Conservation (phyloP, 2,113 vertebrate species). For the Picathartes gymnocephalus region DNA sequence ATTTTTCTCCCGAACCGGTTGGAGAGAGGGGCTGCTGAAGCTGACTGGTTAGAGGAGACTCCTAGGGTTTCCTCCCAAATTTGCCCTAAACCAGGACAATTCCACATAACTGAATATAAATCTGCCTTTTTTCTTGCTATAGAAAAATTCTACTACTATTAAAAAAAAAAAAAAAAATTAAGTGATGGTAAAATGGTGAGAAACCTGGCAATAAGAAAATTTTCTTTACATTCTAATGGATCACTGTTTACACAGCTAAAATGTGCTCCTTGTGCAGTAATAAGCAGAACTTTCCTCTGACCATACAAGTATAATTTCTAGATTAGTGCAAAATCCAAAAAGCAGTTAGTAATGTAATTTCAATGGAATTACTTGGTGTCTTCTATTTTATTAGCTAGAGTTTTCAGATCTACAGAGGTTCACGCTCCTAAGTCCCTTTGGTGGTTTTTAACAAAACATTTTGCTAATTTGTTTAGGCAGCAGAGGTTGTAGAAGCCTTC, state of each 20-base stretch:
- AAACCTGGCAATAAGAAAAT: not conserved
- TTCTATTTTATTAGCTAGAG: not conserved
- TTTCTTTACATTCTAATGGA: not conserved
- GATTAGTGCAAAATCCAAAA: not conserved
- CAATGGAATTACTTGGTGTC: not conserved
- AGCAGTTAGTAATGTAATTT: not conserved
- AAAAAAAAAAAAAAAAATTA: not conserved
- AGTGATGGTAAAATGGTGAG: not conserved
- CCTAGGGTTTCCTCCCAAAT: no score
- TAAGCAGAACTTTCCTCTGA: not conserved
- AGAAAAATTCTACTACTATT: not conserved
- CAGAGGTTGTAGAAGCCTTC: not conserved
- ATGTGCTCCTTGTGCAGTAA: not conserved
- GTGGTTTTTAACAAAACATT: not conserved
- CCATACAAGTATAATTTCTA: not conserved
- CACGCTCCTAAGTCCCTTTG: not conserved
- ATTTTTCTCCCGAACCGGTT: no score
- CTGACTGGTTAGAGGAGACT: no score
- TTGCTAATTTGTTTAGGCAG: not conserved
- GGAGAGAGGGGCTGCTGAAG: no score
- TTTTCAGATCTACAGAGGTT: not conserved
- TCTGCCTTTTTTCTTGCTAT: not conserved
- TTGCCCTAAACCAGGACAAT: no score
- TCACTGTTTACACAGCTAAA: not conserved
- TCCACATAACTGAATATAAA: not conserved